Conservation (phyloP, 2,113 vertebrate species). For the Daphoenositta chrysoptera region DNA sequence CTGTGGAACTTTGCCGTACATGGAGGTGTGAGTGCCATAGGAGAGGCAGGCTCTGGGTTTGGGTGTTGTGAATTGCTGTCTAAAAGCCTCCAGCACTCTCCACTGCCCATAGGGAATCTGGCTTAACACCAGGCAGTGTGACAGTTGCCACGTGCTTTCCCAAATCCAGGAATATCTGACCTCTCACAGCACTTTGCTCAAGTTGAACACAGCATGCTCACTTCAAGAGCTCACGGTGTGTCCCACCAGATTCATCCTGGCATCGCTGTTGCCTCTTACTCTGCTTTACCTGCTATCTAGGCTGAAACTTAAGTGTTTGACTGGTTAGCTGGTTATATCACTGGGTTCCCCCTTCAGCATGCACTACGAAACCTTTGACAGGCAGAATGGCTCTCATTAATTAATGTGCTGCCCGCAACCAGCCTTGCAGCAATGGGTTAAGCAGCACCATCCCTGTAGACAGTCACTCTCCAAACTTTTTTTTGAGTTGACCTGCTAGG, state of each 20-base stretch:
- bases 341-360: not conserved
- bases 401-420: conserved; percentile 20
- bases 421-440: conserved; percentile 57
- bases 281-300: not conserved
- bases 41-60: not conserved
- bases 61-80: not conserved
- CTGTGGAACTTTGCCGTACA: not conserved
- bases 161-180: not conserved
- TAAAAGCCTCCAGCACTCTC: not conserved
- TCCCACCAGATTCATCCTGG: conserved; percentile 29
- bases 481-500: conserved; percentile 59
- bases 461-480: conserved; percentile 44
- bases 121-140: not conserved
- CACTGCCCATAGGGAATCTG: not conserved
- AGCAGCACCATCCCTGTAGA: conserved; percentile 40
- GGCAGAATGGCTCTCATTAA: not conserved
- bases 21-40: fast-evolving
- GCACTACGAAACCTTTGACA: conserved; percentile 47
- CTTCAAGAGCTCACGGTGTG: not conserved
- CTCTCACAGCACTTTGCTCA: not conserved
- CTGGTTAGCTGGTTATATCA: conserved; percentile 21
- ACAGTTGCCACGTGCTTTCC: not conserved
- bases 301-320: conserved; percentile 2
- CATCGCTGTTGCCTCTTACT: not conserved
- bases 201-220: fast-evolving